Conservation (phyloP, 2,797 vertebrate species). For the Sternotherus odoratus region DNA sequence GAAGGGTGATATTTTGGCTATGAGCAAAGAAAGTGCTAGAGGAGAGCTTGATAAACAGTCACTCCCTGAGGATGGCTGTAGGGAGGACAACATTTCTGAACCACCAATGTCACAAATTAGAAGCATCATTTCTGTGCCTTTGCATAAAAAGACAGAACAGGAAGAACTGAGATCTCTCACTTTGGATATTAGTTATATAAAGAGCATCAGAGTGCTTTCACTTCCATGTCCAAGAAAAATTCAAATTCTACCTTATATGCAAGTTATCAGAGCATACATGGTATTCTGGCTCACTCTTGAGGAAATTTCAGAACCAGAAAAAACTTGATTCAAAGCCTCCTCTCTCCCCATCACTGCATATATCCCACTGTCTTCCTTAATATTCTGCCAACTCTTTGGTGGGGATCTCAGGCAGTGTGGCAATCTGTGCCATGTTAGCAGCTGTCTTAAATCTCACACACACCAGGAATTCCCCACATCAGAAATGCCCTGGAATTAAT, state of each 20-base stretch:
- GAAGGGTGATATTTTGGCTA: not conserved
- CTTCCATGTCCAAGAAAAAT: not conserved
- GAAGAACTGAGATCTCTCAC: not conserved
- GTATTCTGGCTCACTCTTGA: not conserved
- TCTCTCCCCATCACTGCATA: not conserved
- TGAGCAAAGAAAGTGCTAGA: not conserved
- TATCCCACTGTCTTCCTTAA: not conserved
- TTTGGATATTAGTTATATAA: not conserved
- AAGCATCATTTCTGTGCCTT: not conserved
- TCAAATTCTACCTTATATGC: not conserved
- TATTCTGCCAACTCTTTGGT: not conserved
- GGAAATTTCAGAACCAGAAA: not conserved
- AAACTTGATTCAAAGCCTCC: not conserved
- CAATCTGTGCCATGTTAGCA: not conserved
- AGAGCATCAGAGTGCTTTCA: not conserved
- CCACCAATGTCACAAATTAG: not conserved
- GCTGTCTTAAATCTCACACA: conserved; percentile 16
- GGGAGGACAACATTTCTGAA: not conserved
- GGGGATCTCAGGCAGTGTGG: not conserved
- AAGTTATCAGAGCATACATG: not conserved
- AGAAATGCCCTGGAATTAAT: not conserved
- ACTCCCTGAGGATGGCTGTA: not conserved
- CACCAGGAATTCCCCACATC: not conserved
- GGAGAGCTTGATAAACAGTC: not conserved
- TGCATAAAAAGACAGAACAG: not conserved